Percentiles rank a stretch among this genome's conserved stretches.
These are phyloP conservation scores for Oreocharis arfaki DNA, from an alignment of 2,113 vertebrate genomes.

Conservation along the genomic window DNA sequence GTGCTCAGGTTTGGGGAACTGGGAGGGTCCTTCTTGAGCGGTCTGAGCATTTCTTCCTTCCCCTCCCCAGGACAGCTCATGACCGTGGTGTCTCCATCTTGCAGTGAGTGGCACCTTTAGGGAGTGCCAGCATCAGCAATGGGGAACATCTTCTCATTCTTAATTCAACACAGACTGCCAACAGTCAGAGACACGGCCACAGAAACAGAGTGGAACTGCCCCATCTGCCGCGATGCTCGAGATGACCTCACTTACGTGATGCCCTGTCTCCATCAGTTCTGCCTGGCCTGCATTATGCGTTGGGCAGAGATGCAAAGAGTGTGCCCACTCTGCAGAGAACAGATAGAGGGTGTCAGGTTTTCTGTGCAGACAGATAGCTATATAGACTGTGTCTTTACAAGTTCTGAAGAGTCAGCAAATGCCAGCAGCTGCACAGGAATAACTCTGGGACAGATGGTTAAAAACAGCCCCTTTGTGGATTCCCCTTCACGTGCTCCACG, in stretches of 20 bases:
- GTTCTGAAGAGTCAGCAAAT: not conserved
- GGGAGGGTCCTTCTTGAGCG: not conserved
- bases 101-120: not conserved
- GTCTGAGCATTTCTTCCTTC: not conserved
- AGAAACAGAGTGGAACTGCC: not conserved
- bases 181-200: not conserved
- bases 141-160: not conserved
- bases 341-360: not conserved
- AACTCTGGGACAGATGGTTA: not conserved
- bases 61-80: not conserved
- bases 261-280: not conserved
- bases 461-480: not conserved
- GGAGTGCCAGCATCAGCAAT: not conserved
- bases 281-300: not conserved
- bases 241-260: not conserved
- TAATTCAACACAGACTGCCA: not conserved
- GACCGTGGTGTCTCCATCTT: not conserved
- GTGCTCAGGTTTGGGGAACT: not conserved
- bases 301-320: not conserved
- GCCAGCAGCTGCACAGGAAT: not conserved
- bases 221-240: not conserved
- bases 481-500: not conserved
- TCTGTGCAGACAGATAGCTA: not conserved
- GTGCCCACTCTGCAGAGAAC: not conserved
- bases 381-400: not conserved